Base-by-base conservation (phyloP, 2,113 vertebrate genomes). In the Falco punctatus region DNA sequence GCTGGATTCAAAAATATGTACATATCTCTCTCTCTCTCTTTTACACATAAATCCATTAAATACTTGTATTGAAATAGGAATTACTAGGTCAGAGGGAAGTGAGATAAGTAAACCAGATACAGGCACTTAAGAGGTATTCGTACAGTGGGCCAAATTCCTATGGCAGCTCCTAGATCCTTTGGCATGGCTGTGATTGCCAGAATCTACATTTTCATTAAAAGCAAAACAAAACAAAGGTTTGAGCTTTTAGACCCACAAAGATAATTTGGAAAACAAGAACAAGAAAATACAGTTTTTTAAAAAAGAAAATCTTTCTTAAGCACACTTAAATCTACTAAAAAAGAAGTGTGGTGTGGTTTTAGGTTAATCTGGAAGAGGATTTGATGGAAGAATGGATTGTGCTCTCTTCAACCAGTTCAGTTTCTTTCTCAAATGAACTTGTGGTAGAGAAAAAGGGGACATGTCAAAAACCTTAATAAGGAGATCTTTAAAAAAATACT, bases 1-100 rank as follows among this genome's bases (percentile, higher is more conserved):
- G 88, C 66, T 87, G 52, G 71, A 79, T 93, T 93, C 28, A 91
- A 61, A 96, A 96, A 90, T 88, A 92, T 44, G 74, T 95, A 85
- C 89, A 72, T 97, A 72, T 97, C 73, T 91, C 88, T 91, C 46
- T 42, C 57, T 84, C 62, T 86, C 35, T 95, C 71, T 92, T 95
- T 87, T 89, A 77, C 67, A 78, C 61, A 93, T 80, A 78, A 92
- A 82, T 82, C 71, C 86, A 77, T 87, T 79, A 80, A 80, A 79
- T 94, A 73, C 33, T 89, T 94, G 46, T 59, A 82, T 74, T 94
- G 80, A 96, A 94, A 71, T 15, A 83, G 72, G 71, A 94, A 70
- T 93, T 88, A 78, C 51, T 57, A 72, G 51, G 81, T 91, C 74
- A 90, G 82, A 91, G 82, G 73, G 40, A 96, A 90, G 61, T 49